Evolutionary conservation across 2,888 invertebrate species (phyloP), one percentile per base, ranked within the genome.

Genomic region (Pantelozetes paolii): DNA sequence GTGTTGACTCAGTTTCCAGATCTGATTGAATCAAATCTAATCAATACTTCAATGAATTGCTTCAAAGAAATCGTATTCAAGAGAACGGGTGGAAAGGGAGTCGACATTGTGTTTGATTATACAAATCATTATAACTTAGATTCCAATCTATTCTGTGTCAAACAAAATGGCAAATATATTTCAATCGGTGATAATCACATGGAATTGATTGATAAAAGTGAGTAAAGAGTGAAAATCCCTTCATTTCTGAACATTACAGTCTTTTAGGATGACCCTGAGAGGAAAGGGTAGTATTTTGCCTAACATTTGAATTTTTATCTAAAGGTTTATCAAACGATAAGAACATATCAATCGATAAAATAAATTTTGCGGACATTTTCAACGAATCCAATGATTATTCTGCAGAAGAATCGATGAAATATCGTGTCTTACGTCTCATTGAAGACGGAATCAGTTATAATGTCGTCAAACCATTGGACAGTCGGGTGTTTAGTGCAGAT

Each of bases 131-230:
- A n/a, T 59, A 85, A 85, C 79, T 81, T 85, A n/a, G 83, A 84
- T 79, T 84, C 84, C 20, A 84, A 84, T 77, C 77, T 85, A 6
- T 88, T 96, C 79, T 94, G 97, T 81, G 85, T 98, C 76, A 94
- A 94, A 0, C 85, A 88, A 77, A 93, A 94, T 81, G 98, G 97
- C 20, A 88, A 96, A 76, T 98, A 98, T 86, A 86, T 97, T 77
- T 98, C 98, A 86, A 98, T 99, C 81, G 98, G 98, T 80, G 98
- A 98, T 84, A 93, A 90, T 78, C 97, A 99, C 85, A 85, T 98
- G 36, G 36, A 9, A 9, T 36, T 36, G 45, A 91, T 94, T 77
- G 94, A n/a, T n/a, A n/a, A n/a, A n/a, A n/a, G n/a, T n/a, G n/a
- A n/a, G n/a, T n/a, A n/a, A n/a, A n/a, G n/a, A n/a, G n/a, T n/a